Base-by-base conservation (phyloP, 1,140 invertebrate genomes). In the Sycobia sp. region DNA sequence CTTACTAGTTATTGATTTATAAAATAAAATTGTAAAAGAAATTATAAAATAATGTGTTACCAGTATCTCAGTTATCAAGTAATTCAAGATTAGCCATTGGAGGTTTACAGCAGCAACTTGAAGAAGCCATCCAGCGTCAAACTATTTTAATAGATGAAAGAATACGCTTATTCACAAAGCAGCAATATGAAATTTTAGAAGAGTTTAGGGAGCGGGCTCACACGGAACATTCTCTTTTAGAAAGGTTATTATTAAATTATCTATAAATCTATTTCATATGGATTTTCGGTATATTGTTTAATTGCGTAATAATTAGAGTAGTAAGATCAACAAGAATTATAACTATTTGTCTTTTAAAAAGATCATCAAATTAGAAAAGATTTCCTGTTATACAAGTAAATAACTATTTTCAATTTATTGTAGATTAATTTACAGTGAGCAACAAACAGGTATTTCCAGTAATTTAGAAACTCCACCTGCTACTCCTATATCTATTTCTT, bases 171-270 rank as follows among this genome's bases (percentile, higher is more conserved):
- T 86, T 76, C 60, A 82, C 82, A 13, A 78, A 82, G 36, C 73
- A 85, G 55, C 84, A 86, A 62, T 82, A 84, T 76, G 74, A 79
- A 34, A 66, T 76, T 41, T 69, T 86, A 36, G 83, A 86, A 53
- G 69, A 77, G 29, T 81, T 82, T 65, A 76, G 80, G 25, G 82
- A 84, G 55, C 76, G 72, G 55, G 82, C 79, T 36, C 80, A 82
- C 61, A 76, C 71, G 23, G 84, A 86, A 69, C 80, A 85, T 73
- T 73, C 76, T 53, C 22, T 78, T 55, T 75, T 86, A 58, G 76
- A 72, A 59, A 81, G 76, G 82, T 82, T 32, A 32, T 32, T 32
- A 63, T 66, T 47, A 4, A 2, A 36, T 32, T 22, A 38, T 11
- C 54, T 55, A 46, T n/a, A n/a, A n/a, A n/a, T n/a, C n/a, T n/a